These are phyloP conservation scores for Metalampra italica DNA, from an alignment of 2,888 invertebrate genomes.

Conservation along the genomic window DNA sequence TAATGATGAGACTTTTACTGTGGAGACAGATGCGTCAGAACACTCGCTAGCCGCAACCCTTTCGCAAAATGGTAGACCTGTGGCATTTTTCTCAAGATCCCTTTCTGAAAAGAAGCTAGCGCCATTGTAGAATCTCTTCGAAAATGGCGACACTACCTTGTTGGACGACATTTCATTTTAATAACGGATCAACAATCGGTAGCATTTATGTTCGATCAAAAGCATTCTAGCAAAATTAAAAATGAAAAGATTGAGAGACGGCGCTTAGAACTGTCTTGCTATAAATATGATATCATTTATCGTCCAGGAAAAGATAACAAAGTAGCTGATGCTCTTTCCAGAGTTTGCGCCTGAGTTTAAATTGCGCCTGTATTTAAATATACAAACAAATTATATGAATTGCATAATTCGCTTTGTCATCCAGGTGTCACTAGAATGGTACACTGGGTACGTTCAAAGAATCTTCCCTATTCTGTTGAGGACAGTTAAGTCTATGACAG, in stretches of 20 bases:
- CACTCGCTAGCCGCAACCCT: neutral
- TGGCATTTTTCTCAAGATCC: neutral
- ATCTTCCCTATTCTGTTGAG: neutral
- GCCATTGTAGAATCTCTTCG: neutral
- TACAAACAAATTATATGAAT: neutral
- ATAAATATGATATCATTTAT: neutral
- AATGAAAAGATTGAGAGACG: neutral
- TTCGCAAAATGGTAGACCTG: neutral
- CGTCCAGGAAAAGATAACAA: neutral
- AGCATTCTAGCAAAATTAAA: neutral
- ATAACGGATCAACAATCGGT: neutral
- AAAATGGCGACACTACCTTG: neutral
- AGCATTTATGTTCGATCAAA: neutral
- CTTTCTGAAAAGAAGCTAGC: neutral
- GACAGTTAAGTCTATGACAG: neutral
- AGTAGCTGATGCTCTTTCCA: neutral
- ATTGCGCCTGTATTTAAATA: no score
- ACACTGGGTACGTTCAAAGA: neutral
- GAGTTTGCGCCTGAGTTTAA: neutral
- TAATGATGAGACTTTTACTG: no score
- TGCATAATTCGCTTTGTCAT: neutral
- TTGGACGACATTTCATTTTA: neutral
- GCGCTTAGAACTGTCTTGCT: neutral
- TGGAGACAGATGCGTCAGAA: neutral
- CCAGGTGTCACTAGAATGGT: neutral